A percentile compares a stretch with the other conserved stretches of the same genome.
These are phyloP conservation scores for Spea hammondii DNA, from an alignment of 2,797 vertebrate genomes.

Conservation along the genomic window DNA sequence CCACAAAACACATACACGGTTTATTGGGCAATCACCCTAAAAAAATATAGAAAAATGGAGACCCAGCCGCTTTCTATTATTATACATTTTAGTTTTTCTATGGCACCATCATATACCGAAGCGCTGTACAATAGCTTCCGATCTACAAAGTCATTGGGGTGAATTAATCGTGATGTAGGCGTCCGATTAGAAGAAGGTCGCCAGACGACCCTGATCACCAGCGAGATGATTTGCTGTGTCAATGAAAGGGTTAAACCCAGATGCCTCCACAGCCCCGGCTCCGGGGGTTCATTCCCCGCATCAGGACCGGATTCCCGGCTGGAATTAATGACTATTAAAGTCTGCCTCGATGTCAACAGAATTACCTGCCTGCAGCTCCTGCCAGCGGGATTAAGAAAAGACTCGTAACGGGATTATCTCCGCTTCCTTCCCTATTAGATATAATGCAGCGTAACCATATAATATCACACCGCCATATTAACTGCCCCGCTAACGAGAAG, in stretches of 20 bases:
- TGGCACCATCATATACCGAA: too few relatives aligned
- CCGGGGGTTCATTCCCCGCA: background rate
- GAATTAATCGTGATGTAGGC: too few relatives aligned
- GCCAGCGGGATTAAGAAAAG: conserved; percentile 42
- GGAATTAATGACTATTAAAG: conserved; percentile 30
- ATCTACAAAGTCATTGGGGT: too few relatives aligned
- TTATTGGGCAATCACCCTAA: too few relatives aligned
- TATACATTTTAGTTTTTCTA: too few relatives aligned
- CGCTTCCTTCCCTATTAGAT: conserved; percentile 35
- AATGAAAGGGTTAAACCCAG: conserved; percentile 3
- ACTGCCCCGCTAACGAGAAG: background rate
- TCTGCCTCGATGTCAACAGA: conserved; percentile 36
- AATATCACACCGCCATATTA: conserved; percentile 9
- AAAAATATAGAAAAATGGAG: too few relatives aligned
- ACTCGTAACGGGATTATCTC: conserved; percentile 36
- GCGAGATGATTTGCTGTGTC: background rate
- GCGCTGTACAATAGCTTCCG: too few relatives aligned
- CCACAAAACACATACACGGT: too few relatives aligned
- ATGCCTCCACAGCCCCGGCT: background rate
- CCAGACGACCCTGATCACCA: background rate
- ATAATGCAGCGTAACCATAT: conserved; percentile 34
- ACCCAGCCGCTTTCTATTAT: too few relatives aligned
- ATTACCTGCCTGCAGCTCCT: conserved; percentile 26
- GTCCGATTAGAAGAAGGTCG: too few relatives aligned
- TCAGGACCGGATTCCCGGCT: background rate